Conservation (phyloP, 2,113 vertebrate species). For the Psammodynastes pulverulentus region DNA sequence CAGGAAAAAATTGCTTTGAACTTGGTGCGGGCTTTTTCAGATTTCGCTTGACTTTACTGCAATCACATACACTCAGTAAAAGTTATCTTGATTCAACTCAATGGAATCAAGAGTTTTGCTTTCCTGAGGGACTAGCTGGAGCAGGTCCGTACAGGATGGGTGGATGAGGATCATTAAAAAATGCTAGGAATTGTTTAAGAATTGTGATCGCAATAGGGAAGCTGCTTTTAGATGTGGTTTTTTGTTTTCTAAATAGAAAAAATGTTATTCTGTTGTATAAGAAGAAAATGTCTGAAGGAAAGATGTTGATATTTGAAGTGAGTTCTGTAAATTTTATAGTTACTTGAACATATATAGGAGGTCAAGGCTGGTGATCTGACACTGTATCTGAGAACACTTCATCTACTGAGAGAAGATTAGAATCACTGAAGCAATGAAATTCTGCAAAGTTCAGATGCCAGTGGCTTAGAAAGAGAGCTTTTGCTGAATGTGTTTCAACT, state of each 20-base stretch:
- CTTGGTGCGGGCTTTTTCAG: too few species aligned
- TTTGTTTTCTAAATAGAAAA: neutral
- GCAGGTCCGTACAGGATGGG: too few species aligned
- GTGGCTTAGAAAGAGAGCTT: slow-evolving; percentile 32
- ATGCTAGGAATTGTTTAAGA: neutral
- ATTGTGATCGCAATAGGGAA: neutral
- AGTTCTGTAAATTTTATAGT: neutral
- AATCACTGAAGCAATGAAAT: neutral
- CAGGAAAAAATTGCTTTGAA: too few species aligned
- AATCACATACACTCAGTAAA: too few species aligned
- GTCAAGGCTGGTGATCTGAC: neutral
- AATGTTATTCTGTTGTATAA: neutral
- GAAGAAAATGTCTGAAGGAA: rapidly evolving
- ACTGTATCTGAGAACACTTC: neutral
- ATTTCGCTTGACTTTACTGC: too few species aligned
- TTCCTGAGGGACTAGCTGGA: too few species aligned
- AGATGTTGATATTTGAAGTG: neutral
- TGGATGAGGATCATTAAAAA: too few species aligned
- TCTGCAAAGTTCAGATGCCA: slow-evolving; percentile 29
- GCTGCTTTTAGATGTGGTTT: neutral
- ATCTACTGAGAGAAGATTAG: slow-evolving; percentile 10
- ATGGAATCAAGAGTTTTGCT: too few species aligned
- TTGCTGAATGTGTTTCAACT: slow-evolving; percentile 27
- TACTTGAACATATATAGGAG: neutral
- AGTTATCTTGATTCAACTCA: too few species aligned